Evolutionary conservation across 2,113 vertebrate genomes (phyloP), one percentile per base, ranked within the genome.

Genomic region (Entosphenus tridentatus): DNA sequence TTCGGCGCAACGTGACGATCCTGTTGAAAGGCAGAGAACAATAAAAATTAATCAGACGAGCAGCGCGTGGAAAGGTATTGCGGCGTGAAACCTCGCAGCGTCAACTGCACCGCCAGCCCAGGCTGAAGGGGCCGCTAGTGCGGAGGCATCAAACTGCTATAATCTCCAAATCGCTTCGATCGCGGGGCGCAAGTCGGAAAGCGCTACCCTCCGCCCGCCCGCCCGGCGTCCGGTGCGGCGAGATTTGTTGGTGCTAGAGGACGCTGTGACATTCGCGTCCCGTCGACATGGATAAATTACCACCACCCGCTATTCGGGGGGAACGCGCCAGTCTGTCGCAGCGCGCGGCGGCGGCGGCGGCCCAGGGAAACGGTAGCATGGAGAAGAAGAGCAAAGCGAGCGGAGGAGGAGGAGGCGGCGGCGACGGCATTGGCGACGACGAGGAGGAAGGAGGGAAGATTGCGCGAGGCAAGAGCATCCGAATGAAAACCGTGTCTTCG

Each of bases 401-500:
- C 11, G 11, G 57, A 9, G 9, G 57, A 16, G 56, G 57, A 70
- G 70, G 70, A 59, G 7, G 14, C 16, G 54, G 67, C 12, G 8
- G 68, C 12, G 21, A 16, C 14, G 17, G 17, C 57, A 54, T 21
- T 21, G 57, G 8, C 9, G 55, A 62, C 11, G 56, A 14, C 2
- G n/a, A 16, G 69, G 69, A 62, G n/a, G 12, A 56, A 14, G 5
- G 13, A 57, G 21, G 21, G 86, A 87, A 89, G 86, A 88, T 88
- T 87, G 83, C 84, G 79, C 80, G 79, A 77, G 76, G 80, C 83
- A 76, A 82, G 77, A 95, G 88, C 78, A 90, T 96, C 72, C 79
- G 84, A 74, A 85, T 96, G 79, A 90, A 89, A 76, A 85, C 87
- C n/a, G 76, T 92, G 70, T 83, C 86, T 70, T 87, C 86, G 58